Base-by-base conservation (phyloP, 2,888 invertebrate species). In the Acrobasis suavella region DNA sequence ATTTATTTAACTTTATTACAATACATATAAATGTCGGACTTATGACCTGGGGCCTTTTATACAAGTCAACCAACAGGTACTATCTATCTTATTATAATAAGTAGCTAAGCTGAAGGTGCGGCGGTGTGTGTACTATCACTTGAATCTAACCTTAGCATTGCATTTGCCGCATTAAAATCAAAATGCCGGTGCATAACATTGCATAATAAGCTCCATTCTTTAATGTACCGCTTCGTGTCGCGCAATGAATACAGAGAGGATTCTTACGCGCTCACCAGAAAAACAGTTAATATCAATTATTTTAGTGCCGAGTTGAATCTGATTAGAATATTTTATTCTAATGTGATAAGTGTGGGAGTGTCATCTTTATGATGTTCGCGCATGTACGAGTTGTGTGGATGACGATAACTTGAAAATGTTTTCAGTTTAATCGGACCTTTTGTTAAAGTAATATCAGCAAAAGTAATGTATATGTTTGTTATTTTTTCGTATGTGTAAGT, bases 281-380 rank as follows among this genome's bases (percentile, higher is more conserved):
- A 56, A 56, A 56, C 56, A 56, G 56, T 56, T 42, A 17, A 56
- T 56, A 56, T 17, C 56, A 56, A 56, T 56, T 56, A 56, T 56
- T 56, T 56, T 56, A 56, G 56, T 56, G 56, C 39, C 17, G 56
- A 1, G 1, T 16, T 42, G 56, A 42, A 56, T 56, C 10, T 17
- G 56, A 14, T 56, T 56, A 42, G 56, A 56, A 56, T 56, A 56
- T 56, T 56, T 56, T 56, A 56, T 56, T 15, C 42, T 17, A 42
- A 56, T 56, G n/a, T 9, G 9, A 9, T 42, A 42, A 9, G 54
- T 55, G 54, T 55, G 54, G 38, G 54, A 39, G 54, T 38, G 38
- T 55, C 1, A 9, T 15, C 15, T 55, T 12, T 2, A 2, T 42
- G 7, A 42, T 42, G 10, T 10, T 42, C 1, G 39, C 9, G 39